Evolutionary conservation across 1,140 invertebrate genomes (phyloP).

Genomic region (Drosophila fuyamai): DNA sequence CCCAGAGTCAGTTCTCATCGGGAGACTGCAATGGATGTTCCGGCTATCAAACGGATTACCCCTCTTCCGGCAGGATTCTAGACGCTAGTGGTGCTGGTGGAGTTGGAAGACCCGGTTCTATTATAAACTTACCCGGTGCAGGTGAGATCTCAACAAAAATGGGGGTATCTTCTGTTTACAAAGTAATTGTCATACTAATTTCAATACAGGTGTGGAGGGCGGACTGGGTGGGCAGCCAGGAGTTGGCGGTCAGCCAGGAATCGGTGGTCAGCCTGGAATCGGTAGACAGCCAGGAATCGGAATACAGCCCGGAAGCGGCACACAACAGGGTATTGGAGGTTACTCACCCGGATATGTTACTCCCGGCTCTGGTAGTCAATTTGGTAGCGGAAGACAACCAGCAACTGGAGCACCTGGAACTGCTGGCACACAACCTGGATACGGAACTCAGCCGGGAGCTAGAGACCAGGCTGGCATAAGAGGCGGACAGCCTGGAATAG

Average conservation of each 20-base stretch:
- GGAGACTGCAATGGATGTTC: conserved; percentile 85
- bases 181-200: no score
- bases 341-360: background rate
- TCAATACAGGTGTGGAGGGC: conserved; percentile 9
- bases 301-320: no score
- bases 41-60: conserved; percentile 43
- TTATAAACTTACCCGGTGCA: conserved; percentile 56
- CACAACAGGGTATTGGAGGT: background rate
- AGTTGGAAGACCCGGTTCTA: conserved; percentile 54
- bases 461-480: conserved; percentile 12
- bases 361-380: background rate
- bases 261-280: background rate
- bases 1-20: conserved; percentile 89
- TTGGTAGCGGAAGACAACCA: background rate
- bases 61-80: conserved; percentile 26
- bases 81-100: conserved; percentile 20
- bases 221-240: conserved; percentile 15
- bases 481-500: background rate
- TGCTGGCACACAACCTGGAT: conserved; percentile 10
- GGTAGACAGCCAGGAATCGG: conserved; percentile 11
- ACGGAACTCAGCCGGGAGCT: conserved; percentile 7
- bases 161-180: no score
- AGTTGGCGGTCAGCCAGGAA: conserved; percentile 14
- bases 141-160: conserved; percentile 15
- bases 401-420: conserved; percentile 6